Percentiles rank a stretch among this genome's conserved stretches.
phyloP scores from a whole-genome alignment of 2,113 vertebrate species.

The Dryoscopus gambensis region DNA sequence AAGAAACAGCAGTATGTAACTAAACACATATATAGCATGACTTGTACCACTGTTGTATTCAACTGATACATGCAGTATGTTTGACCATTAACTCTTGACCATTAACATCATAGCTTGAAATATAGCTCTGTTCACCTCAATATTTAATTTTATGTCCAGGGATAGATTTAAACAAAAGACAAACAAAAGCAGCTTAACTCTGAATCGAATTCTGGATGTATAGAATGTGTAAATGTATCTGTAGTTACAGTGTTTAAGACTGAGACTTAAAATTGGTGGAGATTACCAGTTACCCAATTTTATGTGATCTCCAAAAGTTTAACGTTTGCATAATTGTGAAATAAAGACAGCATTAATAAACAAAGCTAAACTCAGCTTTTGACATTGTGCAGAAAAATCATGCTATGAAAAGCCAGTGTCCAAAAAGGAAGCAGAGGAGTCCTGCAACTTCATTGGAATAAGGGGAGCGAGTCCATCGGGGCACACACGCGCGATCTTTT shows the following conservation, averaged over 20 bases:
- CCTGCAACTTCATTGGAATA: not conserved
- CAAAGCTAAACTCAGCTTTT: not conserved
- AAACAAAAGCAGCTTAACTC: not conserved
- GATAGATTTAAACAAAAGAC: not conserved
- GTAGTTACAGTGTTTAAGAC: not conserved
- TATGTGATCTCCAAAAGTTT: not conserved
- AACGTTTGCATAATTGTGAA: not conserved
- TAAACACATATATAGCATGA: not conserved
- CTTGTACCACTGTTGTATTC: not conserved
- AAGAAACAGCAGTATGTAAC: not conserved
- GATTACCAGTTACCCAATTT: not conserved
- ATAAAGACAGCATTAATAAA: not conserved
- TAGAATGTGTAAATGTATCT: not conserved
- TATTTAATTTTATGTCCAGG: not conserved
- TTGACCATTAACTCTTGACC: not conserved
- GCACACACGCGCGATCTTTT: accelerated
- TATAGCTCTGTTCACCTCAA: not conserved
- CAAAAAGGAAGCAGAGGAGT: not conserved
- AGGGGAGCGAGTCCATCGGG: not conserved
- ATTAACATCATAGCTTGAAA: not conserved
- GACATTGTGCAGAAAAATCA: not conserved
- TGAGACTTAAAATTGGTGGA: not conserved
- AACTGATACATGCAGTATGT: not conserved
- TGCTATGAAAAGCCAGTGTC: not conserved
- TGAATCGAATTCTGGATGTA: not conserved